These are phyloP conservation scores for Auanema freiburgensis DNA, from an alignment of 2,888 invertebrate species.

Conservation along the genomic window DNA sequence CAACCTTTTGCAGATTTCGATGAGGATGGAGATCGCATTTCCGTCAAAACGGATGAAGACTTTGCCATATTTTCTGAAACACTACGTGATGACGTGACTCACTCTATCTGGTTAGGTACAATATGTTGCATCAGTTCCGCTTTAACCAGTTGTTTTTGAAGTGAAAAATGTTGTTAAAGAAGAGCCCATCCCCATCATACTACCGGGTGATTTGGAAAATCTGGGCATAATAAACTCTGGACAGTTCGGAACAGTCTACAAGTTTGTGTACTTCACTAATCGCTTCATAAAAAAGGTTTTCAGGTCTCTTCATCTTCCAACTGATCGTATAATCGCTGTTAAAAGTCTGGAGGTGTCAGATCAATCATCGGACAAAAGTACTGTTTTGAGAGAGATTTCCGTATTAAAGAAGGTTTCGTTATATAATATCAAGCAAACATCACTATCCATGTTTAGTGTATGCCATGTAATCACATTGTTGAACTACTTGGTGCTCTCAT, in stretches of 20 bases:
- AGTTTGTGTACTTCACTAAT: conserved; percentile 1
- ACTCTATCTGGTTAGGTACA: neutral
- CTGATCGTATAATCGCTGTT: conserved; percentile 14
- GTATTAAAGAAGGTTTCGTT: conserved; percentile 3
- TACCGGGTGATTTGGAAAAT: conserved; percentile 13
- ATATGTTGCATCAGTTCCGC: neutral
- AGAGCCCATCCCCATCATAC: neutral
- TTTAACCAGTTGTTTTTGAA: neutral
- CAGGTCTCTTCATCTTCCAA: conserved; percentile 19
- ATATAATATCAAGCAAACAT: neutral
- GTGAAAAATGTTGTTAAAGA: neutral
- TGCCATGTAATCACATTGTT: conserved; percentile 12
- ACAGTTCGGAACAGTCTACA: conserved; percentile 20
- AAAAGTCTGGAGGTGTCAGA: conserved; percentile 16
- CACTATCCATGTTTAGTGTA: conserved; percentile 8
- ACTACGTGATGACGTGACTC: neutral
- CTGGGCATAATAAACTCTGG: conserved; percentile 10
- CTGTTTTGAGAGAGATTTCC: conserved; percentile 9
- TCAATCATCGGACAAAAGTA: neutral
- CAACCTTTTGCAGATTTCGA: conserved; percentile 13
- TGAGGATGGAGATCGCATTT: conserved; percentile 18
- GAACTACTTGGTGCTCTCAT: conserved; percentile 13
- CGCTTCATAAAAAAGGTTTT: neutral
- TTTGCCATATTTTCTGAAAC: conserved; percentile 6
- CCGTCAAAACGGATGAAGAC: conserved; percentile 10